Base-by-base conservation (phyloP, 2,113 vertebrate genomes). In the Poeciliopsis turrubarensis region DNA sequence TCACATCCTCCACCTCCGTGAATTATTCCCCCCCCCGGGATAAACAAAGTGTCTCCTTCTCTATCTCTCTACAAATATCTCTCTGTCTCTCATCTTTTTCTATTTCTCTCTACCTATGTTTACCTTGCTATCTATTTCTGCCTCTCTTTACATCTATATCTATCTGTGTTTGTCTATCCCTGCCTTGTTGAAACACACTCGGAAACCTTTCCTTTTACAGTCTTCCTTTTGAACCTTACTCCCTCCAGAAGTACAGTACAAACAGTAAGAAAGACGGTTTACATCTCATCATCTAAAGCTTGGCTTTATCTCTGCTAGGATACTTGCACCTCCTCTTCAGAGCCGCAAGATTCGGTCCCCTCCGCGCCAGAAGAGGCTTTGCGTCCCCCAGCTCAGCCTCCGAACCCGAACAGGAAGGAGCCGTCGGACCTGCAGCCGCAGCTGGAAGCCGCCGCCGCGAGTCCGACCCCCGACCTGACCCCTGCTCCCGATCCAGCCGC, bases 231-330 rank as follows among this genome's bases (percentile, higher is more conserved):
- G 60, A 62, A 65, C 34, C 27, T 44, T 60, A 63, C 31, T 60
- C 0, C 66, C 26, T 60, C 39, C 41, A 37, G 14, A n/a, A 63
- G 68, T 11, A 39, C 2, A 66, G 34, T 15, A 1, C 34, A 63
- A 19, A 31, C 30, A 19, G 44, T 47, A 5, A 47, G 4, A 7
- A 34, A 44, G 13, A 17, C 41, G 17, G 19, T 25, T 54, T 19
- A 69, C 19, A 2, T 10, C 60, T 13, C 44, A 17, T 47, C 1
- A 62, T 68, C 68, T 83, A 1, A 79, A 57, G 41, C 25, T 61
- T 3, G 22, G 13, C 0, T 37, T 82, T 67, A 79, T 29, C 65
- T 70, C 75, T 51, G 65, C 2, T 83, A 96, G 96, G 86, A 81
- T 32, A 84, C 76, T 72, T 75, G 64, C 63, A 80, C 62, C 2